Conservation (phyloP, 1,140 invertebrate genomes). For the Venustaconcha ellipsiformis region DNA sequence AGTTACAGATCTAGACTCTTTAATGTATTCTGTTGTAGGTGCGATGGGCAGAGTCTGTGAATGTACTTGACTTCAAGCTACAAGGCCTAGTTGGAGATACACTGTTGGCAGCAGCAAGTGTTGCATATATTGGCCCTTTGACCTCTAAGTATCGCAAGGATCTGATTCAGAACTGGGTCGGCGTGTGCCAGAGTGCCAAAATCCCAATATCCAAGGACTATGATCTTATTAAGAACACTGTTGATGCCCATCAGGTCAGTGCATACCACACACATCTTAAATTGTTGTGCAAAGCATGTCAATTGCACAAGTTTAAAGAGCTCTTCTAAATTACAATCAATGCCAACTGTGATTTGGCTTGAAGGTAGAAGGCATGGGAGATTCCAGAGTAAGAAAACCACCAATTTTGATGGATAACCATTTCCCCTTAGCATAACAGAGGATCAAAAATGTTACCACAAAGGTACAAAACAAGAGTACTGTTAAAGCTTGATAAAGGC, state of each 20-base stretch:
- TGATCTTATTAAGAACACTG: conserved; percentile 80
- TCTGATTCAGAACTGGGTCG: conserved; percentile 54
- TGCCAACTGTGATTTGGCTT: too few relatives aligned
- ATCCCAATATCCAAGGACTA: conserved; percentile 68
- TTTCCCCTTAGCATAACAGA: too few relatives aligned
- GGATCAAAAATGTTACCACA: too few relatives aligned
- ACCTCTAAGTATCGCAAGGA: conserved; percentile 60
- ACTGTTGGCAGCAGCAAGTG: conserved; percentile 61
- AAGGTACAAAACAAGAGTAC: too few relatives aligned
- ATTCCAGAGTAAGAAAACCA: too few relatives aligned
- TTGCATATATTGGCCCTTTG: conserved; percentile 66
- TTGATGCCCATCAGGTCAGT: conserved; percentile 74
- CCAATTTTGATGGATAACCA: too few relatives aligned
- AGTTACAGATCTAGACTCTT: background rate
- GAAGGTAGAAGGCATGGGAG: too few relatives aligned
- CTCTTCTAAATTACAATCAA: too few relatives aligned
- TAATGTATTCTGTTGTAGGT: conserved; percentile 67
- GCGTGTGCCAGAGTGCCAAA: conserved; percentile 45
- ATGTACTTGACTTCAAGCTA: conserved; percentile 68
- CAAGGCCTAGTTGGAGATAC: conserved; percentile 65
- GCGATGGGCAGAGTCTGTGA: conserved; percentile 82
- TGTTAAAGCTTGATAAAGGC: too few relatives aligned
- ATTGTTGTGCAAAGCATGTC: too few relatives aligned
- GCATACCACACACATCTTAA: background rate
- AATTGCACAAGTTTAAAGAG: too few relatives aligned